These are phyloP conservation scores for Choloepus hoffmanni DNA, from an alignment of 2,113 vertebrate genomes.

Conservation along the genomic window DNA sequence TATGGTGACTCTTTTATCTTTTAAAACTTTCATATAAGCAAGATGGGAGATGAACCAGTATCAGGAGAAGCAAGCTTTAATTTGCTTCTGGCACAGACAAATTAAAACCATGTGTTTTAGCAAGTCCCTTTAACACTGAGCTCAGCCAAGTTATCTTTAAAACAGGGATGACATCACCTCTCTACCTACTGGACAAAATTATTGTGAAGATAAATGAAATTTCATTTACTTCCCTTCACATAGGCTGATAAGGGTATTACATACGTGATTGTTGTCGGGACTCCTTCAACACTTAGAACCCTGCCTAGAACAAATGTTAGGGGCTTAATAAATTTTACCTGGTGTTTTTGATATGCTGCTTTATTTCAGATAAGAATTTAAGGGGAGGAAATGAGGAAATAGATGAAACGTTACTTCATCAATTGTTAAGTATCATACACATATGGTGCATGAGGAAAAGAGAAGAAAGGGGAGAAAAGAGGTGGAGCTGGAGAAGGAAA, in stretches of 20 bases:
- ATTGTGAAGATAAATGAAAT: not conserved
- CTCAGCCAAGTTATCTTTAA: conserved; percentile 36
- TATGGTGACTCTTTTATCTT: not conserved
- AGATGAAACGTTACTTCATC: not conserved
- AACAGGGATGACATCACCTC: not conserved
- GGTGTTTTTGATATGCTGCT: not conserved
- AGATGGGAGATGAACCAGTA: conserved; percentile 7
- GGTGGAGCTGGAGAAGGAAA: not conserved
- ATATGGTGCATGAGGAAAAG: not conserved
- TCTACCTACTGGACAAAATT: not conserved
- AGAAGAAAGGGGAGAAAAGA: not conserved
- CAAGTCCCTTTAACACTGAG: conserved; percentile 9
- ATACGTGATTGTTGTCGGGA: not conserved
- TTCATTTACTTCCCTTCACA: not conserved
- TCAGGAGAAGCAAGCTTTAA: not conserved
- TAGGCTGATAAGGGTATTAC: not conserved
- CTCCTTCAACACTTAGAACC: not conserved
- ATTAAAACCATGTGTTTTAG: not conserved
- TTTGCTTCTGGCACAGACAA: not conserved
- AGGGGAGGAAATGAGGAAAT: not conserved
- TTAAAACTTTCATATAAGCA: not conserved
- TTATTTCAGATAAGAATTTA: conserved; percentile 20
- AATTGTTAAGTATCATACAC: not conserved
- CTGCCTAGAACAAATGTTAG: not conserved
- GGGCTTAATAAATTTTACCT: not conserved